Evolutionary conservation across 2,888 invertebrate genomes (phyloP), one percentile per base, ranked within the genome.

Genomic region (Emmelina monodactyla): DNA sequence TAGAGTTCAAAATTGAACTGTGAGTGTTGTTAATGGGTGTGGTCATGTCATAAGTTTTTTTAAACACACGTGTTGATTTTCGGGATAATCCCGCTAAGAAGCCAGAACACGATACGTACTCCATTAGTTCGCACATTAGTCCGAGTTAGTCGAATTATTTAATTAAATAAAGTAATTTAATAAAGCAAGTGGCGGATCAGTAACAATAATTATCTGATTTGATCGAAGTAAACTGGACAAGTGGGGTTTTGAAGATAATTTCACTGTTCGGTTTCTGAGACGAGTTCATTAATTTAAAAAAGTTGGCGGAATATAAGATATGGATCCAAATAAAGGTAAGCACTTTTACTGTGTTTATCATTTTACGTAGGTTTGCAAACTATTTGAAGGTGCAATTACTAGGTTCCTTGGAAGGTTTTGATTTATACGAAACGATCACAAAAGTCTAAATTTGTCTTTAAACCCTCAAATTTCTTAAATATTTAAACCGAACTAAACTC

Each of bases 61-160:
- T 47, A 43, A 44, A 41, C 59, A 60, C 75, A 76, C 62, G 64
- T 73, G 70, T 66, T 58, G n/a, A 11, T 25, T 25, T 25, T 19
- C 3, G 25, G 25, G n/a, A 7, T 4, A 10, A 7, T 10, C 4
- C 11, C n/a, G 25, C 25, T 6, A 49, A 52, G 51, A 49, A 75
- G 79, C 76, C 79, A 79, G 76, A 76, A 65, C 73, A 46, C 55
- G 50, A 64, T 56, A 71, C 62, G 55, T 51, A 67, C 62, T 72
- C 72, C 76, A 79, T 79, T 79, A 75, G 78, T 79, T 73, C 78
- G 55, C 75, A 76, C 79, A 79, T 79, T 79, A 78, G 64, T 43
- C 50, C 54, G 67, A 71, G 73, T 79, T 78, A 78, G 76, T 69
- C 62, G 66, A 73, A 76, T 78, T 73, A 76, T 73, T 66, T 65